Conservation (phyloP, 2,888 invertebrate species). For the Cheilosia impressa region DNA sequence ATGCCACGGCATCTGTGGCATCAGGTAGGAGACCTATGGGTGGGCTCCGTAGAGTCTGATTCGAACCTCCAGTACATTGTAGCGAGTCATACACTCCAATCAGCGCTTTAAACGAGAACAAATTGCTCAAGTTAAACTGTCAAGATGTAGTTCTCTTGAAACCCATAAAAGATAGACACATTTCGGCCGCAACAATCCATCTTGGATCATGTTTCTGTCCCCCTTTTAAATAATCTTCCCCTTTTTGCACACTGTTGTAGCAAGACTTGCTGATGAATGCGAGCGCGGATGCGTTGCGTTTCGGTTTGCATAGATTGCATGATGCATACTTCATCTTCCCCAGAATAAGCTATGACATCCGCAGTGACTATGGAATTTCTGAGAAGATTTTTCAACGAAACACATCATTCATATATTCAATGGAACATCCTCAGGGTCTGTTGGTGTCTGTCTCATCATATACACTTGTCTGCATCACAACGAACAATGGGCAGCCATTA, state of each 20-base stretch:
- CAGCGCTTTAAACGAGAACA: too few species aligned
- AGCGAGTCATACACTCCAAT: too few species aligned
- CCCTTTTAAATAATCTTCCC: too few species aligned
- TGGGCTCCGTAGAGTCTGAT: too few species aligned
- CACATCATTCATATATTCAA: background rate
- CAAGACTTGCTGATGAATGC: background rate
- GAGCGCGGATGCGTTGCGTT: background rate
- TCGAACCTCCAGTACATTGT: too few species aligned
- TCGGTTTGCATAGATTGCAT: background rate
- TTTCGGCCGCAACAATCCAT: too few species aligned
- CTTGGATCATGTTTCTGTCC: too few species aligned
- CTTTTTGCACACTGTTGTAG: background rate
- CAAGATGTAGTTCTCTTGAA: too few species aligned
- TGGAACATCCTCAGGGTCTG: background rate
- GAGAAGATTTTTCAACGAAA: background rate
- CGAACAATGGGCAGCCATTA: constrained; percentile 7
- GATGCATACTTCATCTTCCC: background rate
- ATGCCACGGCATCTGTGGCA: background rate
- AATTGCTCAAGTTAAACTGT: too few species aligned
- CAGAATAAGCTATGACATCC: background rate
- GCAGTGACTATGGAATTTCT: background rate
- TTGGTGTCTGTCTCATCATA: background rate
- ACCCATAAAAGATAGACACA: too few species aligned
- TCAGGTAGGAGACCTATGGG: background rate
- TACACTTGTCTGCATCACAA: background rate